Evolutionary conservation across 2,113 vertebrate genomes (phyloP), one percentile per base, ranked within the genome.

Genomic region (Corydoras sp.): DNA sequence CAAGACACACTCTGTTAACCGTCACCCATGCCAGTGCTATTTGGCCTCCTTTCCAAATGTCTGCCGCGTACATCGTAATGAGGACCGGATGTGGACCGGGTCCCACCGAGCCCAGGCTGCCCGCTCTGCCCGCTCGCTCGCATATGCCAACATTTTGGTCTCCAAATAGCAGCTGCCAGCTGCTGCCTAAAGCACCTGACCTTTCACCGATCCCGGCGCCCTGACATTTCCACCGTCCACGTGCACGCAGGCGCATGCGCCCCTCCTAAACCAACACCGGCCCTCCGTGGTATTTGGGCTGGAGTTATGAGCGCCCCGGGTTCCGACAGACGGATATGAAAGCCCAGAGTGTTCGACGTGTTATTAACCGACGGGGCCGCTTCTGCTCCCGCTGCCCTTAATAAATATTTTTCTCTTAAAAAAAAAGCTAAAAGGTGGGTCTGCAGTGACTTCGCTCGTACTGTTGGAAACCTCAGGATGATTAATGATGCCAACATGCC

Each of bases 261-360:
- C 31, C 53, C 49, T 11, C 65, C 66, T 69, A 74, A 72, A 58
- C 72, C 65, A 75, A 66, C 65, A 35, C 11, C 56, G 24, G 62
- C 65, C 65, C 65, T 77, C 75, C 70, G 75, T 79, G 77, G 79
- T 81, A 81, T 81, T 81, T 79, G 69, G 60, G 59, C 69, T 63
- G 56, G 56, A 74, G 72, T 73, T 73, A 77, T 75, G 75, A 73
- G 68, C 11, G 53, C 54, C 58, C 48, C 77, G 71, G 74, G 79
- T 74, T 79, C 51, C 67, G 72, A 68, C 72, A 79, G 69, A 76
- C 71, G 69, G 71, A 76, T 72, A 69, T 69, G 73, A 66, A 66
- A 32, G 75, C 69, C 75, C 24, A 53, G 56, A 76, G 63, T n/a
- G 61, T 58, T 29, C 32, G 72, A 64, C 55, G 65, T 58, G 68